Evolutionary conservation across 2,113 vertebrate species (phyloP).

Genomic region (Meles meles): DNA sequence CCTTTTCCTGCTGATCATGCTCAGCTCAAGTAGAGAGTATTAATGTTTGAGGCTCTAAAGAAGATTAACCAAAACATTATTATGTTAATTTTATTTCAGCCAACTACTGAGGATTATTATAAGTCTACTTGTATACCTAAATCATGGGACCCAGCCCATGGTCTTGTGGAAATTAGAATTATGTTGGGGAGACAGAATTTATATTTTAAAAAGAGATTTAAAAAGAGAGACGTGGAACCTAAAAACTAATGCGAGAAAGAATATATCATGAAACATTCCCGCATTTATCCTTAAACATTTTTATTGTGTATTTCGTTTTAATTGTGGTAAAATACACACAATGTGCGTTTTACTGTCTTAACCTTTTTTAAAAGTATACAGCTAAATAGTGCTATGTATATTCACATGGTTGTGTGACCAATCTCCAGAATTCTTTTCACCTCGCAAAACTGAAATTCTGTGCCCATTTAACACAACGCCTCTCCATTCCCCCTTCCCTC

Average conservation of each 20-base stretch:
- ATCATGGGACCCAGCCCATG: background rate
- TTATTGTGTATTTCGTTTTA: background rate
- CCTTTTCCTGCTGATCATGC: background rate
- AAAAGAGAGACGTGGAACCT: background rate
- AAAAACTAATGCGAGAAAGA: background rate
- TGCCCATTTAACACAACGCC: background rate
- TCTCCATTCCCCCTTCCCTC: too few species aligned
- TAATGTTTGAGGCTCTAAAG: slow-evolving; percentile 15
- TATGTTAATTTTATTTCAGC: slow-evolving; percentile 46
- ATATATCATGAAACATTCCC: background rate
- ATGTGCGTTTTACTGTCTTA: background rate
- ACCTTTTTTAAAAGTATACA: background rate
- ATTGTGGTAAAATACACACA: background rate
- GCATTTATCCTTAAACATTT: background rate
- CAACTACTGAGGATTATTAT: background rate
- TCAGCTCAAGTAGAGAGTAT: background rate
- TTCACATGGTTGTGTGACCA: background rate
- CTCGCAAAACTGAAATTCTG: background rate
- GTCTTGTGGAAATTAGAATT: background rate
- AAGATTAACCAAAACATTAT: slow-evolving; percentile 47
- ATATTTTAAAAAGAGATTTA: background rate
- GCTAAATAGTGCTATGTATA: background rate
- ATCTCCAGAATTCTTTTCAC: background rate
- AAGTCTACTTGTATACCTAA: background rate
- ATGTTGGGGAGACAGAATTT: background rate